phyloP scores from a whole-genome alignment of 1,140 invertebrate genomes.

The Cydia splendana region DNA sequence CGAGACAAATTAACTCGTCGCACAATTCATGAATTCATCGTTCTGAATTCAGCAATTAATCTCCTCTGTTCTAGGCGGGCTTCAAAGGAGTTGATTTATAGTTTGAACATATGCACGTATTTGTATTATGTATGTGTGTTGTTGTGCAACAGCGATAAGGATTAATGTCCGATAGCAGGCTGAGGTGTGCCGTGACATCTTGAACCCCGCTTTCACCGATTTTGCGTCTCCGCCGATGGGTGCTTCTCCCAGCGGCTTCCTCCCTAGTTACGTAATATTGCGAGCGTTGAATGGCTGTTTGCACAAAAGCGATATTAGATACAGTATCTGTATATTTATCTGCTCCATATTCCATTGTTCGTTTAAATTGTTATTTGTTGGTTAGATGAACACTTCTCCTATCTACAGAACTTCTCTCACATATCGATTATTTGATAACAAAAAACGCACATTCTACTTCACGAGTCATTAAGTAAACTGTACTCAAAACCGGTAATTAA shows the following conservation, averaged over 20 bases:
- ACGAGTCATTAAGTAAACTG: background rate
- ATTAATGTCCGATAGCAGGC: conserved; percentile 49
- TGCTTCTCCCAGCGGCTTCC: conserved; percentile 18
- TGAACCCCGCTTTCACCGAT: conserved; percentile 67
- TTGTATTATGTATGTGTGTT: conserved; percentile 23
- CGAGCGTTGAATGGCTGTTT: background rate
- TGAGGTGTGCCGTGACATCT: conserved; percentile 59
- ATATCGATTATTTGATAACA: conserved; percentile 2
- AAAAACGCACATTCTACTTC: background rate
- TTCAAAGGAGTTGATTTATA: conserved; percentile 38
- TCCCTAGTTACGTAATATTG: conserved; percentile 32
- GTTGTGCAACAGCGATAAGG: conserved; percentile 51
- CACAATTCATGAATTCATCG: conserved; percentile 24
- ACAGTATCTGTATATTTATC: background rate
- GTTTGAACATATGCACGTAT: conserved; percentile 24
- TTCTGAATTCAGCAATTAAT: conserved; percentile 25
- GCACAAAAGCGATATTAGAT: conserved; percentile 21
- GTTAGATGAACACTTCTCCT: conserved; percentile 13
- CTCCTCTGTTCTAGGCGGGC: background rate
- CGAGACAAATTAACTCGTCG: conserved; percentile 16
- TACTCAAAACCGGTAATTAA: background rate
- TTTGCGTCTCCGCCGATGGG: conserved; percentile 36
- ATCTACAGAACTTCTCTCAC: background rate
- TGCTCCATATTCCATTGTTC: conserved; percentile 13
- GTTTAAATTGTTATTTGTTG: conserved; percentile 20